Evolutionary conservation across 2,113 vertebrate genomes (phyloP).

Genomic region (Callocephalon fimbriatum): DNA sequence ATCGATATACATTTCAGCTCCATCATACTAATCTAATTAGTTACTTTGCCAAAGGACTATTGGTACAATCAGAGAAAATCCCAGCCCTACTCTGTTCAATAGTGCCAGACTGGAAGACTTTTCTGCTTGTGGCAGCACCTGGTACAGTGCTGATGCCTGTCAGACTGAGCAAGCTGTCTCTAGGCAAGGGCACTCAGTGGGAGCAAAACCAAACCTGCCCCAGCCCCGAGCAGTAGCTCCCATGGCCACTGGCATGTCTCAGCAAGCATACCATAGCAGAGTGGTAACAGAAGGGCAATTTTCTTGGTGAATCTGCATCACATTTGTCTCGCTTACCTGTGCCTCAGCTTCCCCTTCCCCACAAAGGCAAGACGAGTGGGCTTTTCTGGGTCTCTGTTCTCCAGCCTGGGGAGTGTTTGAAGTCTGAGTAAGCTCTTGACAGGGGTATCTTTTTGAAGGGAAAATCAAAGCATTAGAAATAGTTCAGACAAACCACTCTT

Average conservation of each 20-base stretch:
- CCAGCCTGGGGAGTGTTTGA: neutral
- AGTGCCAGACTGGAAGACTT: neutral
- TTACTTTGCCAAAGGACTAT: neutral
- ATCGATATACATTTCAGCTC: conserved; percentile 19
- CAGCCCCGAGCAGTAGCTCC: neutral
- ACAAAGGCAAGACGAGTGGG: neutral
- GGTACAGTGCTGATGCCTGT: neutral
- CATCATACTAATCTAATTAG: conserved; percentile 37
- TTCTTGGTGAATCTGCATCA: neutral
- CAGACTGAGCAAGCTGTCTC: neutral
- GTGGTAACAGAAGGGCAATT: neutral
- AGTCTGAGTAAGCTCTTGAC: neutral
- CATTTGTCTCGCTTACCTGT: neutral
- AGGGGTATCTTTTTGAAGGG: neutral
- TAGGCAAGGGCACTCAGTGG: neutral
- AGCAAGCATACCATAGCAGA: neutral
- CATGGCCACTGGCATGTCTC: neutral
- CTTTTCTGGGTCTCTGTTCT: neutral
- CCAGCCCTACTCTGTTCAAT: neutral
- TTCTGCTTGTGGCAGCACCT: neutral
- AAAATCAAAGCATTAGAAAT: neutral
- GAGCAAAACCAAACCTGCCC: neutral
- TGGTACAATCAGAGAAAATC: neutral
- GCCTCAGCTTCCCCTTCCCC: neutral
- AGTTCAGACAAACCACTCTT: neutral